Conservation (phyloP, 2,888 invertebrate genomes). For the Hypena proboscidalis region DNA sequence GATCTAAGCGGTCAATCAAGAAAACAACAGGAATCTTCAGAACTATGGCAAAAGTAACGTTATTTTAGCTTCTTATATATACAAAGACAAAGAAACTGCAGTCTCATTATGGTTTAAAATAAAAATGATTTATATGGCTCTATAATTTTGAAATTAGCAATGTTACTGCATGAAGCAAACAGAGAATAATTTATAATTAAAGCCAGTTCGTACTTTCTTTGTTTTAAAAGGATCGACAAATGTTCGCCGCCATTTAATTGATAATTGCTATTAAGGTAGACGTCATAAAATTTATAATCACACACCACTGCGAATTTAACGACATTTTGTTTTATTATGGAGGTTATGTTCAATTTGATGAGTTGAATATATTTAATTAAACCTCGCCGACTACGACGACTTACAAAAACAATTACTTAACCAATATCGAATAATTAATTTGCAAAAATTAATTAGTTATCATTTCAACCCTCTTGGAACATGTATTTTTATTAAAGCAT, state of each 20-base stretch:
- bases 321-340: conserved; percentile 58
- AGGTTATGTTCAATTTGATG: conserved; percentile 47
- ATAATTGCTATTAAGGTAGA: conserved; percentile 51
- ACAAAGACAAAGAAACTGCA: no score
- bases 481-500: no score
- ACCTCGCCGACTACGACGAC: conserved; percentile 9
- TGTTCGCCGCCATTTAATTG: conserved; percentile 52
- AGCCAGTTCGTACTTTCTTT: conserved; percentile 33
- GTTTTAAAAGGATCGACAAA: conserved; percentile 37
- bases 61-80: not conserved
- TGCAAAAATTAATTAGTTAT: conserved; percentile 16
- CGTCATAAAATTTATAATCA: conserved; percentile 52
- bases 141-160: not conserved
- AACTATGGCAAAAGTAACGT: not conserved
- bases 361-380: conserved; percentile 39
- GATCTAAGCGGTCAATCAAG: conserved; percentile 1
- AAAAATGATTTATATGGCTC: conserved; percentile 1
- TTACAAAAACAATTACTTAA: conserved; percentile 24
- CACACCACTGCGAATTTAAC: conserved; percentile 56
- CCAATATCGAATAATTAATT: conserved; percentile 15
- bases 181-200: not conserved
- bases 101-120: no score
- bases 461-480: conserved; percentile 33
- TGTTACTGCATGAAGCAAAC: not conserved
- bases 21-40: not conserved